Evolutionary conservation across 1,140 invertebrate genomes (phyloP).

Genomic region (Steinernema khuongi): DNA sequence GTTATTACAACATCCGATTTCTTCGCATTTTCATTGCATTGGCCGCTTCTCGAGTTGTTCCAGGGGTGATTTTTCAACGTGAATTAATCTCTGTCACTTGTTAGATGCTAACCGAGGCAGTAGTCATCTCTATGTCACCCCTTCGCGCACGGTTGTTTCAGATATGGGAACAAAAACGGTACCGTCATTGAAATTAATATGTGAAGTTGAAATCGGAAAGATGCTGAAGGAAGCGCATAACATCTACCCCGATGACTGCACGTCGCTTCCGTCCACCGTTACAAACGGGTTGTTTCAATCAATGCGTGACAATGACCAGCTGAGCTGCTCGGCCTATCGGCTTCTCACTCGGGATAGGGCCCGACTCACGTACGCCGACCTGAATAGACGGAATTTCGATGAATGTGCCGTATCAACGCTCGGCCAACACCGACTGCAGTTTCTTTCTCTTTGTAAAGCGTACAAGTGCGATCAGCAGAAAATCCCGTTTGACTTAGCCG

Average conservation of each 20-base stretch:
- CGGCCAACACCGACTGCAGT: not conserved
- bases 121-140: too few species aligned
- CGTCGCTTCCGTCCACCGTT: not conserved
- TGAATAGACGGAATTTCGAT: not conserved
- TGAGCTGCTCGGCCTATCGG: not conserved
- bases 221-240: not conserved
- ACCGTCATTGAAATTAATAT: not conserved
- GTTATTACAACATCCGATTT: not conserved
- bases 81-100: not conserved
- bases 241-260: not conserved
- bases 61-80: not conserved
- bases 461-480: not conserved
- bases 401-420: not conserved
- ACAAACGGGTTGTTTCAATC: not conserved
- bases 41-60: not conserved
- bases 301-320: not conserved
- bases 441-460: not conserved
- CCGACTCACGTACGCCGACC: not conserved
- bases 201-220: not conserved
- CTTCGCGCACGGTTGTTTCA: not conserved
- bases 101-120: too few species aligned
- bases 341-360: not conserved
- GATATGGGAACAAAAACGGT: slow-evolving; percentile 3
- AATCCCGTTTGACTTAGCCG: not conserved
- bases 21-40: not conserved